These are phyloP conservation scores for Grapholita molesta DNA, from an alignment of 1,140 invertebrate species.

Conservation along the genomic window DNA sequence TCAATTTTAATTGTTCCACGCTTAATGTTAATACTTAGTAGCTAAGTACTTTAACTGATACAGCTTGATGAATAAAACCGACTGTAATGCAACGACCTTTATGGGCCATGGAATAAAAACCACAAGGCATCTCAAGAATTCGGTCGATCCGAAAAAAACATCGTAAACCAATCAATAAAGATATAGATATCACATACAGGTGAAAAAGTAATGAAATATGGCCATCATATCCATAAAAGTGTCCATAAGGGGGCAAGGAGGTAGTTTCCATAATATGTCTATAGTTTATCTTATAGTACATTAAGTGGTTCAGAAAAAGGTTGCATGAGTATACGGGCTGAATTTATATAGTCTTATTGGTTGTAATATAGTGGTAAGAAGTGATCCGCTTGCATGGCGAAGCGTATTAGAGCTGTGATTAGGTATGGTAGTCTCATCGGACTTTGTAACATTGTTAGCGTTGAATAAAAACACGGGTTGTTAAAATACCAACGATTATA, in stretches of 20 bases:
- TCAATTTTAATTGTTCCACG: background rate
- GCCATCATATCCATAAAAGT: background rate
- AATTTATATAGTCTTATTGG: background rate
- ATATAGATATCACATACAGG: background rate
- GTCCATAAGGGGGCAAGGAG: background rate
- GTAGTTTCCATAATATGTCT: background rate
- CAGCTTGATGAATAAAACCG: background rate
- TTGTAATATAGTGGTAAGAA: background rate
- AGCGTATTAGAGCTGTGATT: background rate
- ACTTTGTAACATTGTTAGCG: background rate
- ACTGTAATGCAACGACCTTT: background rate
- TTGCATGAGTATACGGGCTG: background rate
- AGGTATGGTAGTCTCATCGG: background rate
- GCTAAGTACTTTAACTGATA: background rate
- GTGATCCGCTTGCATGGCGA: background rate
- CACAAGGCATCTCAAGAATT: background rate
- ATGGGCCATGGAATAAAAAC: background rate
- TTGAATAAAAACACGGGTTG: background rate
- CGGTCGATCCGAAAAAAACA: background rate
- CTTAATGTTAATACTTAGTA: background rate
- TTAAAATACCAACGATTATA: background rate
- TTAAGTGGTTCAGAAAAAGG: background rate
- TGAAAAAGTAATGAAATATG: slow-evolving; percentile 3
- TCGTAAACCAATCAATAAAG: background rate
- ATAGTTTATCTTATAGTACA: background rate